Base-by-base conservation (phyloP, 2,888 invertebrate genomes). In the Timema podura region DNA sequence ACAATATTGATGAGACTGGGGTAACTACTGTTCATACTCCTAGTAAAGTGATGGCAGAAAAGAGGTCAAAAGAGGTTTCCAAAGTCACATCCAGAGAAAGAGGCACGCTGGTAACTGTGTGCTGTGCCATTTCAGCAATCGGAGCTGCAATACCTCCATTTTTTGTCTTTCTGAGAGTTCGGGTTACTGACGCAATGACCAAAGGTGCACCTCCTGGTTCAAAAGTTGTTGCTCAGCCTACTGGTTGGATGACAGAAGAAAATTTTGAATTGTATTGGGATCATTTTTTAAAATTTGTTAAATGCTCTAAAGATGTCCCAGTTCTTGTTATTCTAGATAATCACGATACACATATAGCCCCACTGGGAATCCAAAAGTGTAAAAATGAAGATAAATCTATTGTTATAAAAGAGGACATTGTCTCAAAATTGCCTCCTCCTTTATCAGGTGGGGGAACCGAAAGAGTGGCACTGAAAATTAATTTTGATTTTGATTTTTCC, bases 21-120 rank as follows among this genome's bases (percentile, higher is more conserved):
- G 65, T 71, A 9, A 69, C 71, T 30, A 73, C 71, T n/a, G 69
- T 69, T 8, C 71, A 73, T 30, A 45, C 45, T 44, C 61, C 73
- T 13, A 59, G 57, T 30, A 57, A 59, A 66, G 68, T 71, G 48
- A 46, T 73, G 45, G 69, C 71, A 30, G 44, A 59, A 16, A 66
- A 64, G 51, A 71, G 73, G n/a, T 9, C 30, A 13, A 68, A 68
- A 54, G 68, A 71, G 64, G 65, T 68, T 15, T 76, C 78, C 6
- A 72, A 77, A 69, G 68, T 80, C 10, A 80, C 79, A 48, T 80
- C 79, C 67, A 80, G 74, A 6, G 76, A 77, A 67, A 68, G 75
- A 54, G 74, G 75, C 44, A 72, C 74, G 0, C 65, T 74, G 9
- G 70, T 76, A 5, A 75, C 76, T 10, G 68, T 10, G 68, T 74